Conservation (phyloP, 2,113 vertebrate genomes). For the Stercorarius parasiticus region DNA sequence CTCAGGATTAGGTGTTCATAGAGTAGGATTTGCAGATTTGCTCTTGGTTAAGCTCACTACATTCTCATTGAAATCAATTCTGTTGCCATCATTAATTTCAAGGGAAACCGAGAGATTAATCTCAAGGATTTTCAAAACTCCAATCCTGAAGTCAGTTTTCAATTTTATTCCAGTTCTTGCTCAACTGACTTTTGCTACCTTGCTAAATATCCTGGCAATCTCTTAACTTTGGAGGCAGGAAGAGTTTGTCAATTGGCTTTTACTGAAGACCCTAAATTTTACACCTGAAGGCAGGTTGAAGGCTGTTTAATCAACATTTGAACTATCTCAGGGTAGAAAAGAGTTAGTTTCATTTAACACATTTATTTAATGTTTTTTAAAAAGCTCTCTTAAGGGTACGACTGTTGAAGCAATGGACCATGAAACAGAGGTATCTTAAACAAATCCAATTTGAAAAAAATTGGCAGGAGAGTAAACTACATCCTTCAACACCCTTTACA, state of each 20-base stretch:
- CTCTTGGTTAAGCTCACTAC: not conserved
- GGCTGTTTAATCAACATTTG: not conserved
- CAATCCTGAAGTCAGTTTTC: not conserved
- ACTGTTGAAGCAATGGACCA: not conserved
- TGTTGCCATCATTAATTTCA: not conserved
- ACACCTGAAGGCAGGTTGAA: not conserved
- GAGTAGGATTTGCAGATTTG: conserved; percentile 18
- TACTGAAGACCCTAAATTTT: not conserved
- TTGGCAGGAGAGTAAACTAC: not conserved
- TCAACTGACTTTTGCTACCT: not conserved
- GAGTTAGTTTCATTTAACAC: not conserved
- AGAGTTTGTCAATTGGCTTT: not conserved
- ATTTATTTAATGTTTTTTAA: not conserved
- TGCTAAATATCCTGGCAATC: not conserved
- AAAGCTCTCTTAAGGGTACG: not conserved
- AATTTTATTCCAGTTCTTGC: not conserved
- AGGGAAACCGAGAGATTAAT: not conserved
- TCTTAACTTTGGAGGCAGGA: not conserved
- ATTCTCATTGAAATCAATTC: conserved; percentile 21
- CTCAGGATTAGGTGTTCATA: conserved; percentile 22
- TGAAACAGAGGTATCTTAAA: not conserved
- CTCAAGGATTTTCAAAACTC: not conserved
- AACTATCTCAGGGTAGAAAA: not conserved
- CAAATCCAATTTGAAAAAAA: not conserved
- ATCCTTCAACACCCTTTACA: not conserved